Evolutionary conservation across 1,140 invertebrate genomes (phyloP), one percentile per base, ranked within the genome.

Genomic region (Belonocnema kinseyi): DNA sequence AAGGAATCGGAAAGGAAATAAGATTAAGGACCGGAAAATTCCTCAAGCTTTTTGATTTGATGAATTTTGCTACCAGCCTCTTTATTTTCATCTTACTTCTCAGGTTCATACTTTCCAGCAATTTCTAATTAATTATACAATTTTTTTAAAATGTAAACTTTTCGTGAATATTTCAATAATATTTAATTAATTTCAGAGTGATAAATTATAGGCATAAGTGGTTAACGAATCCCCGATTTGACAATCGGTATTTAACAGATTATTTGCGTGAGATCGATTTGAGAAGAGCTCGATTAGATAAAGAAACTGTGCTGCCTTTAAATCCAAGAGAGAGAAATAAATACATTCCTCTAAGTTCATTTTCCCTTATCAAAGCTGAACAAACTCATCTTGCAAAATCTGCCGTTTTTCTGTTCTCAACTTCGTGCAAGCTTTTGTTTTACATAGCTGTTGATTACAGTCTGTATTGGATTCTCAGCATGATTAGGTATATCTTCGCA

Each of bases 371-470:
- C 1, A 89, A 91, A 71, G 86, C 88, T 4, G 96, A 97, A 86
- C 94, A 90, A 82, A 83, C 88, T 3, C 91, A 93, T 77, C 79
- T 96, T 6, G 89, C 91, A 0, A 93, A 93, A 79, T 94, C 95
- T 0, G 85, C 93, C 0, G 87, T 94, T 1, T 93, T 95, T 75
- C 90, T 96, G 81, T 78, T 90, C 0, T 86, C 95, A 12, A 93
- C 93, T 2, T 93, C 93, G 0, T 91, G 95, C 56, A 95, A 96
- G 87, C 89, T 96, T 0, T 84, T 92, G 6, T 93, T 94, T 51
- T 95, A 96, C 79, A 94, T 97, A 82, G 85, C 93, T 14, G 93
- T 93, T 5, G 96, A 97, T 88, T 96, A 95, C 85, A 93, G 93
- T 61, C 88, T 97, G 0, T 97, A 94, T 85, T 96, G 95, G 94